Evolutionary conservation across 2,113 vertebrate genomes (phyloP), one percentile per base, ranked within the genome.

Genomic region (Anoura caudifer): DNA sequence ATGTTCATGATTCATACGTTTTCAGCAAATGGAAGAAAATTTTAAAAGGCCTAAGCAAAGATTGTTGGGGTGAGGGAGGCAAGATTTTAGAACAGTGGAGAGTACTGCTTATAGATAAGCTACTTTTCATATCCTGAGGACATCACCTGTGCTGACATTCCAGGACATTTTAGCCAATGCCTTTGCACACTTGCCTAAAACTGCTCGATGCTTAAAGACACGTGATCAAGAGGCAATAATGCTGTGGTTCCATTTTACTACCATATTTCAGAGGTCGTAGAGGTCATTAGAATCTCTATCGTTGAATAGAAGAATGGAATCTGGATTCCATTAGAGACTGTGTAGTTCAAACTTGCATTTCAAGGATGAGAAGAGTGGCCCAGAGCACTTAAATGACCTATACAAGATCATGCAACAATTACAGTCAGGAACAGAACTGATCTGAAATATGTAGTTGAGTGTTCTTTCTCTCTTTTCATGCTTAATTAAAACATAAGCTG

Each of bases 81-180:
- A 77, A 63, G 75, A 88, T 91, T 82, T 95, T 76, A 76, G 63
- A 96, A 91, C 88, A 83, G 15, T 16, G 8, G 87, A 76, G 52
- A 81, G 54, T 22, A 15, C 38, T 65, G 63, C 52, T 95, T 75
- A 50, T 63, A 79, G 33, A 67, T 47, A 5, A 85, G 54, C 11
- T 76, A 13, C 69, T 50, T 93, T 77, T 31, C 16, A 76, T 72
- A 90, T 75, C 90, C 69, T 38, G 20, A 65, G 75, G 84, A 28
- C 65, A 70, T 63, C 45, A 45, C 5, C 61, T 86, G n/a, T 80
- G 19, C 56, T 80, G 38, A 67, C 36, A 79, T 28, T 24, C 15
- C 11, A 85, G 69, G 22, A 28, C 65, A 93, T 45, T 92, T 47
- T 47, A 94, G 45, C 10, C 5, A 52, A 72, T 52, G 43, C 65